phyloP scores from a whole-genome alignment of 1,140 invertebrate species.

The Bombus affinis region DNA sequence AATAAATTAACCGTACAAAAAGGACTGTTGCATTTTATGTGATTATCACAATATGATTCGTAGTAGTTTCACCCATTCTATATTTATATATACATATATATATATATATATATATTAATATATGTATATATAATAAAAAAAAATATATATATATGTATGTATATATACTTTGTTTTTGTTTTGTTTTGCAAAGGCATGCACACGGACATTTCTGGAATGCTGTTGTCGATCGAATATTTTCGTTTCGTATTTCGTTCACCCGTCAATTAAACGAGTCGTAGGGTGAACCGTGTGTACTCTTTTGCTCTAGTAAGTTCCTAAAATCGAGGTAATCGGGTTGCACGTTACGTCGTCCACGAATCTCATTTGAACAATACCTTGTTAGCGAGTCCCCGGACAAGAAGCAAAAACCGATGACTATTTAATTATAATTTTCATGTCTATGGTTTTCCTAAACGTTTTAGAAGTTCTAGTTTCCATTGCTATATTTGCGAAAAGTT shows the following conservation, averaged over 20 bases:
- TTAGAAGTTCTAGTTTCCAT: not conserved
- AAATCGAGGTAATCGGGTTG: conserved; percentile 72
- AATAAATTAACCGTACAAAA: conserved; percentile 52
- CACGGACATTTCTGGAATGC: conserved; percentile 61
- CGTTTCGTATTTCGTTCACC: not conserved
- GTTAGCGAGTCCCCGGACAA: conserved; percentile 31
- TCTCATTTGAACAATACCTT: conserved; percentile 47
- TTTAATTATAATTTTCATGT: not conserved
- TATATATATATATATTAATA: not conserved
- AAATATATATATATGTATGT: not conserved
- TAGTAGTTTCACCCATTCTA: not conserved
- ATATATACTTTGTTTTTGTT: not conserved
- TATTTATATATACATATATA: not conserved
- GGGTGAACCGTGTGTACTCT: not conserved
- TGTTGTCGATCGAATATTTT: conserved; percentile 40
- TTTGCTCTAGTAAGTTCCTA: conserved; percentile 56
- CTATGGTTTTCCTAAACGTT: not conserved
- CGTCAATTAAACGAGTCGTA: not conserved
- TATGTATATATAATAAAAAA: not conserved
- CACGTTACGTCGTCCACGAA: conserved; percentile 36
- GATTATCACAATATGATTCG: conserved; percentile 38
- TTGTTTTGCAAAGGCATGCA: not conserved
- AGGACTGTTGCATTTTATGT: conserved; percentile 8
- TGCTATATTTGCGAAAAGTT: not conserved
- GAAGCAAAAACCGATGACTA: conserved; percentile 11